These are phyloP conservation scores for Cotesia vestalis DNA, from an alignment of 1,140 invertebrate species.

Conservation along the genomic window DNA sequence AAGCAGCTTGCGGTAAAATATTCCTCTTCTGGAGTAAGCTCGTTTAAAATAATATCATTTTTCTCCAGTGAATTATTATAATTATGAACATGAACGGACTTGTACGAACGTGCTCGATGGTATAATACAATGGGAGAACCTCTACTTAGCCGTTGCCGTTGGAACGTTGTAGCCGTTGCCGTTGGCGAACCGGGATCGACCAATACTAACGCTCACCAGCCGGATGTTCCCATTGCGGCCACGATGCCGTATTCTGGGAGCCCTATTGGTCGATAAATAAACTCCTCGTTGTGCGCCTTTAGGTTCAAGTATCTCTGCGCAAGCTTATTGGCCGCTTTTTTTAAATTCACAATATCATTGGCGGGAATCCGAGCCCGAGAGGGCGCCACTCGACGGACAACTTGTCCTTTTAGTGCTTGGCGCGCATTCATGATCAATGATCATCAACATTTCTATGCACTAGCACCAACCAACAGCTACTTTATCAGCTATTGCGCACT, in stretches of 20 bases:
- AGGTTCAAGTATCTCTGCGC: not conserved
- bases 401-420: not conserved
- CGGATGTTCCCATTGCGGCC: conserved; percentile 52
- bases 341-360: not conserved
- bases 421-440: conserved; percentile 2
- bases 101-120: conserved; percentile 16
- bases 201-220: conserved; percentile 52
- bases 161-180: conserved; percentile 29
- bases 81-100: not conserved
- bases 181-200: conserved; percentile 43
- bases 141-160: conserved; percentile 39
- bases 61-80: too few relatives aligned
- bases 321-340: not conserved
- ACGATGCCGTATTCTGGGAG: conserved; percentile 46
- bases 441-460: not conserved
- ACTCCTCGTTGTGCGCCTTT: not conserved
- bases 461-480: too few relatives aligned
- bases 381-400: not conserved
- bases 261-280: conserved; percentile 28
- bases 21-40: too few relatives aligned
- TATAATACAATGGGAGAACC: conserved; percentile 38
- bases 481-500: not conserved
- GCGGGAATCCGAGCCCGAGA: not conserved
- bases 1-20: too few relatives aligned
- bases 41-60: too few relatives aligned